phyloP scores from a whole-genome alignment of 1,140 invertebrate species.

The Varroa destructor region DNA sequence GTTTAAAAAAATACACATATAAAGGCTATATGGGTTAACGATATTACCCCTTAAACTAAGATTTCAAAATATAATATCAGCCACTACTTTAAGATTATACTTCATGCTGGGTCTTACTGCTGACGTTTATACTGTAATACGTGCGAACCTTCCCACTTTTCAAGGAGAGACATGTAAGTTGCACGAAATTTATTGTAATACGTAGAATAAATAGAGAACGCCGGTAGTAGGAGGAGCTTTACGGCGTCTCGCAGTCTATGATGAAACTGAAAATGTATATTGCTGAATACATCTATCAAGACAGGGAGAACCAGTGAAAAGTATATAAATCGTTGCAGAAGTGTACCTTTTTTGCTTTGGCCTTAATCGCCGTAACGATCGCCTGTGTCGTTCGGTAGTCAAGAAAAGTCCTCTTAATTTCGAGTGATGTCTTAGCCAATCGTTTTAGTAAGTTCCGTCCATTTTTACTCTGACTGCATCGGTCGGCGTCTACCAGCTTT shows the following conservation, averaged over 20 bases:
- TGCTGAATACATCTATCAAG: too few relatives aligned
- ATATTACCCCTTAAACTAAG: too few relatives aligned
- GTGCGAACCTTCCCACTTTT: not conserved
- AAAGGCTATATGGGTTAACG: too few relatives aligned
- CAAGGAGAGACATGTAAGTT: conserved; percentile 2
- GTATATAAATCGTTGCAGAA: not conserved
- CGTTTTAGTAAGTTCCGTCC: conserved; percentile 10
- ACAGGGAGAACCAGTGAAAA: too few relatives aligned
- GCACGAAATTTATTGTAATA: not conserved
- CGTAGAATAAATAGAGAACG: not conserved
- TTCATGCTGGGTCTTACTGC: too few relatives aligned
- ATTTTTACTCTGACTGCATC: conserved; percentile 24
- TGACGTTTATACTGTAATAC: not conserved
- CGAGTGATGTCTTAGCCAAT: conserved; percentile 10
- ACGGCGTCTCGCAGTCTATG: too few relatives aligned
- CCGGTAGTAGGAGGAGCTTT: too few relatives aligned
- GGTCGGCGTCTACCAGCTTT: conserved; percentile 14
- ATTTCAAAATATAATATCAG: too few relatives aligned
- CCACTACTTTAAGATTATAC: too few relatives aligned
- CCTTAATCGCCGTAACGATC: conserved; percentile 8
- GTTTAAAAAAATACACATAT: not conserved
- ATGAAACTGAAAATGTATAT: too few relatives aligned
- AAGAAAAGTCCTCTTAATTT: conserved; percentile 23
- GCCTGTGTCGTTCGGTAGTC: conserved; percentile 25
- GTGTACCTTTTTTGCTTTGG: not conserved